Evolutionary conservation across 2,888 invertebrate species (phyloP).

Genomic region (Pyrgus malvae): DNA sequence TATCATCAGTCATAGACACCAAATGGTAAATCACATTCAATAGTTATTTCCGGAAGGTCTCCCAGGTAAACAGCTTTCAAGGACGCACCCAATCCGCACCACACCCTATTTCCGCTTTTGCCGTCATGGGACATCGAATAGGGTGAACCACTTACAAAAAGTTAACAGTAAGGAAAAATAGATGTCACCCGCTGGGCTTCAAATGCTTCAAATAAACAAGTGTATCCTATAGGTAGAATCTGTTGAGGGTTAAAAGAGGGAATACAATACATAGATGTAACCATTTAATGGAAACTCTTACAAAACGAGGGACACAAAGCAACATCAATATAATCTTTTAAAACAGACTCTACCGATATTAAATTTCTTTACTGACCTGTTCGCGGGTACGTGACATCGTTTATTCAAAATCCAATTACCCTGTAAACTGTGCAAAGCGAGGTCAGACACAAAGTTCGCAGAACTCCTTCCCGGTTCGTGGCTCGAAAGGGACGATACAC

Average conservation of each 20-base stretch:
- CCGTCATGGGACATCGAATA: constrained; percentile 41
- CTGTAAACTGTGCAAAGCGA: constrained; percentile 38
- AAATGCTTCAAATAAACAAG: background rate
- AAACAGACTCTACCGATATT: too few species aligned
- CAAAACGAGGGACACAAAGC: too few species aligned
- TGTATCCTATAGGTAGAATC: too few species aligned
- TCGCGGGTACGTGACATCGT: constrained; percentile 1
- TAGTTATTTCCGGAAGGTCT: constrained; percentile 59
- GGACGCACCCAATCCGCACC: constrained; percentile 74
- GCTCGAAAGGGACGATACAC: constrained; percentile 54
- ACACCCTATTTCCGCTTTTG: constrained; percentile 60
- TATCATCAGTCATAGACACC: background rate
- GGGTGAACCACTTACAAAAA: constrained; percentile 46
- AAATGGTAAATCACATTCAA: constrained; percentile 30
- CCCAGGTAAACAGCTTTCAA: constrained; percentile 58
- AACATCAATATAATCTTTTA: too few species aligned
- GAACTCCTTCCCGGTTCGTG: constrained; percentile 58
- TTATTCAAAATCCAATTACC: constrained; percentile 20
- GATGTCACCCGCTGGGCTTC: background rate
- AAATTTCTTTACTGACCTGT: background rate
- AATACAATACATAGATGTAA: too few species aligned
- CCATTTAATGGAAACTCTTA: too few species aligned
- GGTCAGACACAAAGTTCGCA: constrained; percentile 54
- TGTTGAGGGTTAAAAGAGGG: too few species aligned
- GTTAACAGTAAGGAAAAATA: constrained; percentile 1